Evolutionary conservation across 2,888 invertebrate genomes (phyloP).

Genomic region (Apamea epomidion): DNA sequence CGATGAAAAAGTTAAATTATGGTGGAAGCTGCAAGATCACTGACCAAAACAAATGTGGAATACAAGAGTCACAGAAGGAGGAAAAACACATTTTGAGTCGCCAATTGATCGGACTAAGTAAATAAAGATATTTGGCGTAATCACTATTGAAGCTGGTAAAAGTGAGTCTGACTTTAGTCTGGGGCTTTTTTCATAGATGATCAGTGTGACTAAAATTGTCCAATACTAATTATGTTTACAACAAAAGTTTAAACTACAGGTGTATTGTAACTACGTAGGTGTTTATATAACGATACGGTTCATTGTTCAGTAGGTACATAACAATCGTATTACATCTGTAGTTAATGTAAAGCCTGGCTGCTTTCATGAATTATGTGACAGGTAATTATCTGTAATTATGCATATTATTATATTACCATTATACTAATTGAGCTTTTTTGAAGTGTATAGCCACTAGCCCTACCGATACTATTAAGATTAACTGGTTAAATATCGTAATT

Average conservation of each 20-base stretch:
- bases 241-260: too few species aligned
- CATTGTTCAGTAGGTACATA: neutral
- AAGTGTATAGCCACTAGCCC: neutral
- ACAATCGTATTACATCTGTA: slow-evolving; percentile 12
- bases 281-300: neutral
- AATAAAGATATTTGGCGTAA: neutral
- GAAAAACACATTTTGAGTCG: too few species aligned
- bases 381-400: slow-evolving; percentile 42
- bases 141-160: neutral
- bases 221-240: too few species aligned
- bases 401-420: slow-evolving; percentile 41
- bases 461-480: too few species aligned
- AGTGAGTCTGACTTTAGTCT: too few species aligned
- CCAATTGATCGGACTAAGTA: too few species aligned
- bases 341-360: slow-evolving; percentile 30
- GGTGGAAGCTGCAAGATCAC: too few species aligned
- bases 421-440: slow-evolving; percentile 22
- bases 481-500: too few species aligned
- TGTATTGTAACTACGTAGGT: too few species aligned
- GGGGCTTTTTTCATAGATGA: too few species aligned
- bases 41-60: neutral
- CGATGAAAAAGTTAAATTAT: neutral
- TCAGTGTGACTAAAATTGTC: too few species aligned
- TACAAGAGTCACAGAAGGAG: too few species aligned
- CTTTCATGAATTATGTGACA: slow-evolving; percentile 54